A percentile compares a stretch with the other conserved stretches of the same genome.
These are phyloP conservation scores for Herpailurus yagouaroundi DNA, from an alignment of 2,113 vertebrate species.

Conservation along the genomic window DNA sequence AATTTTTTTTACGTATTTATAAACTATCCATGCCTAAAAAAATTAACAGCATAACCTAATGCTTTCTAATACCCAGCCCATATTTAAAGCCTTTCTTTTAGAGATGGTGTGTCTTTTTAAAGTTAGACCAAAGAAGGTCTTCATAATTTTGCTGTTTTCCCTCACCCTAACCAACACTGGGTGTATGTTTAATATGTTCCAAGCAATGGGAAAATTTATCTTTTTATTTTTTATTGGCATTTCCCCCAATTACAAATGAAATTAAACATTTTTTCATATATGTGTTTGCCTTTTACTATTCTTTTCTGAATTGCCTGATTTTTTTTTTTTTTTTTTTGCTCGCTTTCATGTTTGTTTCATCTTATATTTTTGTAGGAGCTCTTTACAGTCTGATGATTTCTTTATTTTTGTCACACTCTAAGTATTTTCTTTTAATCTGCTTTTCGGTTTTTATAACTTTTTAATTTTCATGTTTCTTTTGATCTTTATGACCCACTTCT, in stretches of 20 bases:
- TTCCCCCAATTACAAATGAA: background rate
- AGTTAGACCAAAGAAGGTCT: background rate
- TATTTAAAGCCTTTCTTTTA: constrained; percentile 35
- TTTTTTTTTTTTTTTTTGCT: background rate
- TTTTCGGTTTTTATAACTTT: background rate
- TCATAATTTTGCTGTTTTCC: background rate
- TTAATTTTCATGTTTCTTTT: background rate
- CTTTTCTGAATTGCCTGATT: background rate
- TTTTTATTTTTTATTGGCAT: background rate
- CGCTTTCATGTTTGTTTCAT: background rate
- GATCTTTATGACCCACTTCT: background rate
- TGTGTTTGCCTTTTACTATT: background rate
- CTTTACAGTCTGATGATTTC: background rate
- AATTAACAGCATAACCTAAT: background rate
- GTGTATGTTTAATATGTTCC: background rate
- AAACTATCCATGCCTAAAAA: background rate
- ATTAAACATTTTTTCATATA: background rate
- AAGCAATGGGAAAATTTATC: background rate
- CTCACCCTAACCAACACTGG: background rate
- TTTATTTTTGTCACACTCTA: background rate
- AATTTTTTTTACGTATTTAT: background rate
- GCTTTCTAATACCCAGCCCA: background rate
- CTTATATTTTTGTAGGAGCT: background rate
- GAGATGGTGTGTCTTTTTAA: background rate
- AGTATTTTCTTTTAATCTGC: background rate